These are phyloP conservation scores for Chrysaora quinquecirrha DNA, from an alignment of 30 jellyfish, hydroid and myxozoan genomes.

Conservation along the genomic window DNA sequence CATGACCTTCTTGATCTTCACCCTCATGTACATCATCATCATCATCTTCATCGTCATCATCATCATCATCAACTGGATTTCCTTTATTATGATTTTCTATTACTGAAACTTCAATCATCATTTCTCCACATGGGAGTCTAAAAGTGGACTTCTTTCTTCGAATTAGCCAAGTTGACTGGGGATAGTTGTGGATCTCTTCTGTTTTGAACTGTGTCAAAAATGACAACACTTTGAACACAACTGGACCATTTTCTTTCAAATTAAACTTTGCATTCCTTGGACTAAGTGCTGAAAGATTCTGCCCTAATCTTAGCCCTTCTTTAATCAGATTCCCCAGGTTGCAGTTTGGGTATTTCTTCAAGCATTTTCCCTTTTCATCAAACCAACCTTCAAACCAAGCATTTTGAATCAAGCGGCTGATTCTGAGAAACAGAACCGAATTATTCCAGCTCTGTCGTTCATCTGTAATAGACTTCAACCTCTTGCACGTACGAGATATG, in stretches of 20 bases:
- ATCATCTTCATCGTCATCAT: constrained; percentile 24
- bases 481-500: constrained; percentile 37
- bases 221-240: constrained; percentile 31
- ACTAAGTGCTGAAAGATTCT: constrained; percentile 37
- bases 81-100: too few relatives aligned
- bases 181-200: constrained; percentile 45
- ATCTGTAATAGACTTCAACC: constrained; percentile 27
- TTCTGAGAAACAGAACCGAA: constrained; percentile 43
- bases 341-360: constrained; percentile 47
- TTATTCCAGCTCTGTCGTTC: constrained; percentile 55
- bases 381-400: constrained; percentile 71
- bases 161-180: constrained; percentile 30
- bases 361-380: constrained; percentile 17
- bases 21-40: too few relatives aligned
- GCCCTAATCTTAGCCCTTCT: constrained; percentile 50
- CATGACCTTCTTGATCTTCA: constrained; percentile 18
- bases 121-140: background rate
- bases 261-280: background rate
- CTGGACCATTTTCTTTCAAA: constrained; percentile 47
- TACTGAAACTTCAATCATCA: constrained; percentile 30
- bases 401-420: constrained; percentile 30
- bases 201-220: constrained; percentile 6
- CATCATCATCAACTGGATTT: constrained; percentile 9
- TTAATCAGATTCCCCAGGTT: constrained; percentile 27
- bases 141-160: constrained; percentile 28